Base-by-base conservation (phyloP, 2,888 invertebrate species). In the Ophion ellenae region DNA sequence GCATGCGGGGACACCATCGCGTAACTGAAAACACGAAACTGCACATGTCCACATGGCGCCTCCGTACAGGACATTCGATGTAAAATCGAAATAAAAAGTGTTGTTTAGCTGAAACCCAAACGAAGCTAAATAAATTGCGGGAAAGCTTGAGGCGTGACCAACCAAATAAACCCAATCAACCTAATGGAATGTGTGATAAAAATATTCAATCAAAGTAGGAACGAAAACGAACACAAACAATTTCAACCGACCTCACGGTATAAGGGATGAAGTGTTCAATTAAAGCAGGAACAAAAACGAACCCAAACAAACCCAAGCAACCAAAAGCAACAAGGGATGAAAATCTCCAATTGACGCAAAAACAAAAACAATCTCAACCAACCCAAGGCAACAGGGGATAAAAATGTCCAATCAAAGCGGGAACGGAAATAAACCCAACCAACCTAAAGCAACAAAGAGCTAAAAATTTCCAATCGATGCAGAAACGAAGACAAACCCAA, bases 11-110 rank as follows among this genome's bases (percentile, higher is more conserved):
- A 66, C 67, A 36, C 10, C 75, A 28, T 61, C 6, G 57, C 24
- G 63, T 53, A 63, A 69, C 36, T 63, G 28, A 75, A 79, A 85
- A 85, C 77, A 81, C 47, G 74, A 79, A 79, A 90, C 90, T 90
- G 91, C 93, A 92, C 90, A 92, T 92, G 93, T 91, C 91, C 92
- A 32, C 40, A 40, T 73, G 90, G 90, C 1, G 17, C 24, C 7
- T 59, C n/a, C 2, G 17, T 32, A 66, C 45, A 47, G 64, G 64
- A 9, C 47, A 32, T 32, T 75, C 64, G 47, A 9, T 75, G 75
- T 53, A 0, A 32, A n/a, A 53, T 75, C 7, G 1, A 2, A 53
- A 53, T 53, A 5, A 53, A 53, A 53, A 17, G 24, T 53, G 14
- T 53, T 53, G 14, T 17, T 17, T 2, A 53, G 53, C 53, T 3